phyloP scores from a whole-genome alignment of 2,888 invertebrate genomes.

The Allacma fusca region DNA sequence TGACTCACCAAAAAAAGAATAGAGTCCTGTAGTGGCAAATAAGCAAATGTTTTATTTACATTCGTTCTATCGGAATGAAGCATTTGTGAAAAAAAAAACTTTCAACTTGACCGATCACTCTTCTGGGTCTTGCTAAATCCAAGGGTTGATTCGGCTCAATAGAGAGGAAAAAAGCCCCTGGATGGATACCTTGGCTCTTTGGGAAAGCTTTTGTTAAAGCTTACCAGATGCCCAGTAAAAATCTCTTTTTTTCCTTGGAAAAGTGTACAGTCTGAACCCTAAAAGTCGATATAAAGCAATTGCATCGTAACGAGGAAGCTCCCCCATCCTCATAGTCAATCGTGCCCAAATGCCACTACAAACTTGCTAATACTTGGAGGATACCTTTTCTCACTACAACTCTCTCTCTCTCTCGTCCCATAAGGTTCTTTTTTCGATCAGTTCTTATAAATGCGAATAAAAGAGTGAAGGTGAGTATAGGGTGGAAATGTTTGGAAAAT shows the following conservation, averaged over 20 bases:
- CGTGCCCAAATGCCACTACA: neutral
- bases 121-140: slow-evolving; percentile 11
- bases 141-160: slow-evolving; percentile 31
- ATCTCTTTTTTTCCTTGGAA: no score
- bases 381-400: neutral
- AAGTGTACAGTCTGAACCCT: no score
- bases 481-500: no score
- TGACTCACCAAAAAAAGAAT: no score
- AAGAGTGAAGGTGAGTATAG: neutral
- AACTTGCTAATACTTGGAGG: slow-evolving; percentile 18
- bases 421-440: neutral
- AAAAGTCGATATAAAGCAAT: slow-evolving; percentile 2
- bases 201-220: no score
- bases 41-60: slow-evolving; percentile 31
- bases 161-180: slow-evolving; percentile 29
- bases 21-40: neutral
- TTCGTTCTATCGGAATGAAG: slow-evolving; percentile 33
- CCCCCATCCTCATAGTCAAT: slow-evolving; percentile 1
- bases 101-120: slow-evolving; percentile 30
- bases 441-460: neutral
- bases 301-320: slow-evolving; percentile 22
- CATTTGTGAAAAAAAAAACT: slow-evolving; percentile 26
- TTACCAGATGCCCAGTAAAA: no score
- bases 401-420: neutral
- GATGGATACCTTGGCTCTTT: slow-evolving; percentile 16